Base-by-base conservation (phyloP, 2,113 vertebrate genomes). In the Todiramphus saurophagus region DNA sequence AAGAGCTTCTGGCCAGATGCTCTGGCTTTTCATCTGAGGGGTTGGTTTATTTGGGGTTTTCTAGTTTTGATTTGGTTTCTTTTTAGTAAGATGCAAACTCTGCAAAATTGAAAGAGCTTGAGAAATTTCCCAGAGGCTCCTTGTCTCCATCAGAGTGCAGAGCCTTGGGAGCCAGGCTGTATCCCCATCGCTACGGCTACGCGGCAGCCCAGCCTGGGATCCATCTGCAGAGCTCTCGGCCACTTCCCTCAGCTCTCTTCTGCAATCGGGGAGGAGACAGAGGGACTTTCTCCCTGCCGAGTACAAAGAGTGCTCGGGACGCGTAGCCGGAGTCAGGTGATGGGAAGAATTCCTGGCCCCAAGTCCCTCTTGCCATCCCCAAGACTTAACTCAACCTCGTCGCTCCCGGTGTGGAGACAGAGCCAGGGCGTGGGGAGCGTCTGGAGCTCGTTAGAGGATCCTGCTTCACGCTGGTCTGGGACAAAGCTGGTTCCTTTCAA, bases 401-500 rank as follows among this genome's bases (percentile, higher is more conserved):
- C 0, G 7, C 18, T 86, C 81, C 70, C 0, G 5, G 35, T 3
- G 18, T 30, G 37, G 56, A 55, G 58, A 33, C 0, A 25, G 37
- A 55, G 58, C 24, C 0, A 60, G 39, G 63, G 39, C 46, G 13
- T 1, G 1, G 37, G 56, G 44, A 85, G 44, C 3, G 31, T 44
- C 85, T 92, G 92, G 92, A 94, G 85, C 77, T 89, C 67, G 5
- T 92, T 51, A 94, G 50, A 39, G 46, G 73, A 50, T 72, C 86
- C 73, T 3, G 44, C 76, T 60, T 19, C 20, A 62, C 2, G 8
- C 82, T 23, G n/a, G 20, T 18, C 82, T 62, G 82, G 68, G 81
- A 70, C 76, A 69, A 94, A 89, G 92, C 64, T 62, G 81, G 75
- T 95, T 70, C 92, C 5, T 78, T 25, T 75, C 18, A 69, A 55